Evolutionary conservation across 1,140 invertebrate species (phyloP).

Genomic region (Colletes gigas): DNA sequence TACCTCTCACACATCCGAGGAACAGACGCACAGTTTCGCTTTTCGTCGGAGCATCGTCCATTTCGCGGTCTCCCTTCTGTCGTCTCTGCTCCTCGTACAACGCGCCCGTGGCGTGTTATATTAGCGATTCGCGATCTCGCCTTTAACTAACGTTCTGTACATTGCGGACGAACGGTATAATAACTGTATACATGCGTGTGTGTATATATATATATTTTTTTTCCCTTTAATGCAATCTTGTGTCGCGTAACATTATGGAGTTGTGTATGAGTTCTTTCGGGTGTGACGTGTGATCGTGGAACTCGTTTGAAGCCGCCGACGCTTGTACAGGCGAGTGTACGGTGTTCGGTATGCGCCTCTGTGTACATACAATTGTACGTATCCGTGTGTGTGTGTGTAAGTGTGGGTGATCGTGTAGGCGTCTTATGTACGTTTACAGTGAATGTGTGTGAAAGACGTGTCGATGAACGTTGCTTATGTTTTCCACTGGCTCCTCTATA

Average conservation of each 20-base stretch:
- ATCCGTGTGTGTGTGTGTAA: not conserved
- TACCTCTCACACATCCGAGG: slow-evolving; percentile 12
- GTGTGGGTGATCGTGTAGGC: slow-evolving; percentile 14
- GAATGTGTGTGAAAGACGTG: slow-evolving; percentile 33
- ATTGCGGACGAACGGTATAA: slow-evolving; percentile 59
- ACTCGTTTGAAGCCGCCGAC: not conserved
- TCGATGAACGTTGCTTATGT: slow-evolving; percentile 40
- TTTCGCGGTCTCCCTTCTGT: not conserved
- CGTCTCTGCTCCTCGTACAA: slow-evolving; percentile 6
- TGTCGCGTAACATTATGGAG: not conserved
- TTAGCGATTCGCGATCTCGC: slow-evolving; percentile 40
- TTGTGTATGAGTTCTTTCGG: not conserved
- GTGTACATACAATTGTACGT: not conserved
- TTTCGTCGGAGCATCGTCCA: slow-evolving; percentile 26
- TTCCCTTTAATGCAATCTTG: slow-evolving; percentile 18
- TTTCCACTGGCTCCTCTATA: slow-evolving; percentile 51
- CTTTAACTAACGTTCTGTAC: slow-evolving; percentile 56
- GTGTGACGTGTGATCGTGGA: not conserved
- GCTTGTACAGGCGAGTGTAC: not conserved
- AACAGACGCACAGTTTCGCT: slow-evolving; percentile 20
- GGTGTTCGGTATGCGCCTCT: not conserved
- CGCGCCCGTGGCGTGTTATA: slow-evolving; percentile 26
- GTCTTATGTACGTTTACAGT: slow-evolving; percentile 2
- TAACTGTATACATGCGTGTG: slow-evolving; percentile 32
- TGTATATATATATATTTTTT: slow-evolving; percentile 52